Evolutionary conservation across 2,113 vertebrate species (phyloP), one percentile per base, ranked within the genome.

Genomic region (Pseudorasbora parva): DNA sequence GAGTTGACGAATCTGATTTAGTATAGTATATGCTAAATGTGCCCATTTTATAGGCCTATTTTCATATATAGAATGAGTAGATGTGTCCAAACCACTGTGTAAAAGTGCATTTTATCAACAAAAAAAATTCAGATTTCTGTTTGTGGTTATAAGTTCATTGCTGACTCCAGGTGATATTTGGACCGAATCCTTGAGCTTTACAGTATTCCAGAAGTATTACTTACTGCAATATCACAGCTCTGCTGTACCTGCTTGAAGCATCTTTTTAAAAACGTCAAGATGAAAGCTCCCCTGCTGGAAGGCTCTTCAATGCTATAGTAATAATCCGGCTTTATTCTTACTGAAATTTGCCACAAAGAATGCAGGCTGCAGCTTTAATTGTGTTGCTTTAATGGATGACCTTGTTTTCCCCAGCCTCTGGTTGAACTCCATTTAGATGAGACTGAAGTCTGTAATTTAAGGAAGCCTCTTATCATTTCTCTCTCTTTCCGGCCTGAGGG

Each of bases 381-480:
- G 82, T 41, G 86, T 74, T 89, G 90, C 89, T 85, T 86, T 82
- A 87, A 77, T 68, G 84, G 71, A 66, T 86, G 91, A 92, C 91
- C 90, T 92, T 85, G 88, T 88, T 91, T 93, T 88, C 89, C 89
- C 89, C 92, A 91, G 89, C 92, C 92, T 89, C 37, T 85, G 88
- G 85, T 86, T 92, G 93, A 94, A 93, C 94, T 92, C 91, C 90
- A 92, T 92, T 91, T 91, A 90, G 87, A n/a, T 87, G 85, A 72
- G 90, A 81, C 87, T 76, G 88, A 68, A 91, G 89, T 90, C 92
- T 94, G 93, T 94, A 92, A 94, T 94, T 94, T 94, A 86, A 89
- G 89, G 88, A 89, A 90, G 87, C 87, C 90, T 91, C 91, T 92
- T 90, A 92, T 92, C 90, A 84, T 90, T 90, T 91, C 90, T 82